Conservation (phyloP, 2,113 vertebrate genomes). For the Salvator merianae region DNA sequence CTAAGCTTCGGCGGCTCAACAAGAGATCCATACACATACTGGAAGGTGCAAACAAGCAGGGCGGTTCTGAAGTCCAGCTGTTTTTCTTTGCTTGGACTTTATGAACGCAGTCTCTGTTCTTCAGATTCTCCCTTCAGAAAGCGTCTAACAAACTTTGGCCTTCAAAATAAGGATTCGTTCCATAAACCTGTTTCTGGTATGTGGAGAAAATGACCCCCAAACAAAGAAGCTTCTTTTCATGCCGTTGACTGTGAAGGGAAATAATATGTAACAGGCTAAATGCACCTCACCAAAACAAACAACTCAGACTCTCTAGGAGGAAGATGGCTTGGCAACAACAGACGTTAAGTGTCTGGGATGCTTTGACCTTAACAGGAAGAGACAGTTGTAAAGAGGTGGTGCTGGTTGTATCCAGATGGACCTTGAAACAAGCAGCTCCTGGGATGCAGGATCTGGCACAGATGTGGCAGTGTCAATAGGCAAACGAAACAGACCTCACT, state of each 20-base stretch:
- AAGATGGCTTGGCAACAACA: neutral
- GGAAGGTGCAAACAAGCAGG: neutral
- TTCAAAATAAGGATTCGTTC: conserved; percentile 5
- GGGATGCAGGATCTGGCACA: no score
- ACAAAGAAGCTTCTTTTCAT: conserved; percentile 20
- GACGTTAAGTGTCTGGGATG: neutral
- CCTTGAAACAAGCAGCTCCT: no score
- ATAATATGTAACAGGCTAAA: conserved; percentile 1
- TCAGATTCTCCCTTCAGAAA: neutral
- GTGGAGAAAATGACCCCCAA: conserved; percentile 29
- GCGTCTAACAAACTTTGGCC: neutral
- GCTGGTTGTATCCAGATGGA: no score
- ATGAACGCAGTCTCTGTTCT: neutral
- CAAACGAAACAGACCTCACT: no score
- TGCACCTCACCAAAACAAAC: neutral
- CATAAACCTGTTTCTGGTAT: neutral
- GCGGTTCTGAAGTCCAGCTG: neutral
- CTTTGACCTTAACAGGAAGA: neutral
- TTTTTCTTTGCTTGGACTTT: neutral
- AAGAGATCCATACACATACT: conserved; percentile 16
- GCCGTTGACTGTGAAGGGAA: neutral
- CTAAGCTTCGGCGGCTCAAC: neutral
- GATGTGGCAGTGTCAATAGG: no score
- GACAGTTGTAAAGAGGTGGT: no score
- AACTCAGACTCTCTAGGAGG: neutral